Evolutionary conservation across 2,797 vertebrate genomes (phyloP), one percentile per base, ranked within the genome.

Genomic region (Buceros bicornis): DNA sequence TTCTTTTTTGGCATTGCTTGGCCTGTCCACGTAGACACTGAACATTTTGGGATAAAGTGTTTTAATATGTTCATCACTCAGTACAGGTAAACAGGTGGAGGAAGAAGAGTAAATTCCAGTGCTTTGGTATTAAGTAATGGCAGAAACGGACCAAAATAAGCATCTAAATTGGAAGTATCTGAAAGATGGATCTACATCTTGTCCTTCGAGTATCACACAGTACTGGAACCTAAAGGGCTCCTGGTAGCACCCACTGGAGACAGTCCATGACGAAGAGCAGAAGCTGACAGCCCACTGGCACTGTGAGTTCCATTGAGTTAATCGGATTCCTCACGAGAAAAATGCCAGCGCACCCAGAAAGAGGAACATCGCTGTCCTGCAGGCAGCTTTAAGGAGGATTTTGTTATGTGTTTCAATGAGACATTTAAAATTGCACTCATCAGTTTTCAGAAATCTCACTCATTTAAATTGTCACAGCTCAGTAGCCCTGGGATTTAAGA

Each of bases 401-500:
- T 97, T 54, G 85, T 91, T 91, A 78, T 78, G 54, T 84, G 78
- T 90, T 96, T 95, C 94, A 78, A 58, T 35, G 50, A 97, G 94
- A 96, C 90, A 81, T 93, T 98, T 93, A 96, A 97, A 97, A 94
- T 94, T 91, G 92, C 92, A 72, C 95, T 98, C 97, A 98, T 97
- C 96, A 87, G 86, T 97, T 97, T 96, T 95, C 85, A 70, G 89
- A 93, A 97, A 97, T 97, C 94, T 97, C 87, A 66, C 42, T 97
- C 92, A 97, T 97, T 98, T 97, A 97, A 95, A 97, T 95, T 97
- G 96, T 97, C 93, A 97, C 95, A 96, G 92, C 83, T 97, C 96
- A 94, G 81, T 92, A 97, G 85, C 83, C 80, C 67, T 89, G 95
- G 90, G 94, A 97, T 97, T 97, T 97, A 95, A 96, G 81, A 80